These are phyloP conservation scores for Leptobrachium leishanense DNA, from an alignment of 2,113 vertebrate genomes.

Conservation along the genomic window DNA sequence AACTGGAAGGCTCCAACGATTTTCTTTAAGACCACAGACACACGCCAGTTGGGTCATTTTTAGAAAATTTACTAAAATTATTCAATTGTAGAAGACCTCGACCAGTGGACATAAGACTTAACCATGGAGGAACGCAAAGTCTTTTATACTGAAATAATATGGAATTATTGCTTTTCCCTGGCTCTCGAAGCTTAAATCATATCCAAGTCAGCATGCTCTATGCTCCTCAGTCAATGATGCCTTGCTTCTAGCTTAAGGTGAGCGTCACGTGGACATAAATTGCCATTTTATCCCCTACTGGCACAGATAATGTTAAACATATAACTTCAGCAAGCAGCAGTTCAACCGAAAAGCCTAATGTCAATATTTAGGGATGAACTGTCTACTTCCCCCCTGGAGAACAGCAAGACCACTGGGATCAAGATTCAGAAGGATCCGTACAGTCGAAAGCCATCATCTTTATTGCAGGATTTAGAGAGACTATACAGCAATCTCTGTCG, in stretches of 20 bases:
- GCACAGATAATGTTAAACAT: background rate
- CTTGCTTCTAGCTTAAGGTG: background rate
- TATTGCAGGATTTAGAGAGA: background rate
- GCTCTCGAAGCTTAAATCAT: too few species aligned
- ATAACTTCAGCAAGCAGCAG: conserved; percentile 5
- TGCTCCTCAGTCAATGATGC: too few species aligned
- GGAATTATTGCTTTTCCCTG: too few species aligned
- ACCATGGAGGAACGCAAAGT: too few species aligned
- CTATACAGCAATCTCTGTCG: conserved; percentile 2
- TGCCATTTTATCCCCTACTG: background rate
- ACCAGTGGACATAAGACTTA: too few species aligned
- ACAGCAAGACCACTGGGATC: conserved; percentile 12
- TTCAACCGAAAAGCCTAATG: conserved; percentile 32
- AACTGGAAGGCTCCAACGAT: too few species aligned
- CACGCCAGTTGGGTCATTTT: too few species aligned
- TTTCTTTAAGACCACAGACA: too few species aligned
- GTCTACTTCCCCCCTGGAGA: conserved; percentile 34
- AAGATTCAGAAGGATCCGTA: background rate
- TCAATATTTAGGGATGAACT: conserved; percentile 37
- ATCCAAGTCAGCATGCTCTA: too few species aligned
- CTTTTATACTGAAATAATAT: too few species aligned
- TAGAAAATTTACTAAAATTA: too few species aligned
- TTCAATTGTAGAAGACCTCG: too few species aligned
- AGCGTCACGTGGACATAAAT: background rate
- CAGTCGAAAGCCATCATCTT: background rate